Evolutionary conservation across 1,140 invertebrate species (phyloP), one percentile per base, ranked within the genome.

Genomic region (Thaumetopoea pityocampa): DNA sequence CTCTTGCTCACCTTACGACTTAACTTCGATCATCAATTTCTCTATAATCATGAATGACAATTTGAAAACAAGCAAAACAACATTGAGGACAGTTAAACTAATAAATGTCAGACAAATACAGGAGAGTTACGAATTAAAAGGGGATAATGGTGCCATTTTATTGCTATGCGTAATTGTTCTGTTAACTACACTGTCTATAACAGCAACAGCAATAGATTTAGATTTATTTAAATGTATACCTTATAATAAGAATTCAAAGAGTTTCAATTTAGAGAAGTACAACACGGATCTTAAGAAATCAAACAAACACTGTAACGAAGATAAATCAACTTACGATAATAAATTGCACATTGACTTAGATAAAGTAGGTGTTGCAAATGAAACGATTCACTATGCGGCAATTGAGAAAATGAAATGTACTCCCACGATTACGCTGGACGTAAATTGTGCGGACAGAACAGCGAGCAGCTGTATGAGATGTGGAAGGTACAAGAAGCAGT

Each of bases 31-130:
- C 6, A 46, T 84, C 0, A 76, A 79, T 29, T 84, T 84, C 40
- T 80, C 74, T 3, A 70, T 78, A n/a, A 78, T 77, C 62, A 58
- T 84, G 5, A 78, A 71, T 16, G 77, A 81, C 14, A 71, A 80
- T 30, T 36, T 84, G 22, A 76, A 69, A 45, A 59, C 63, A 1
- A 84, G 81, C 32, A 66, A 50, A 24, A 68, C 67, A 1, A 38
- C 62, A 0, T 65, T 67, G 3, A 57, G 80, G 29, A 43, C 57
- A 1, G 50, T 67, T 1, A 70, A 54, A 37, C 49, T 81, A 24
- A 63, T 43, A 0, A 62, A 55, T 1, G 29, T 72, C 0, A 65
- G 73, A 38, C 58, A 55, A 16, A 44, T 82, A 14, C 28, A 8
- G 0, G 59, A 67, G 18, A 34, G 42, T 2, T 37, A 58, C 15